Conservation (phyloP, 2,797 vertebrate species). For the Poecilia gillii region DNA sequence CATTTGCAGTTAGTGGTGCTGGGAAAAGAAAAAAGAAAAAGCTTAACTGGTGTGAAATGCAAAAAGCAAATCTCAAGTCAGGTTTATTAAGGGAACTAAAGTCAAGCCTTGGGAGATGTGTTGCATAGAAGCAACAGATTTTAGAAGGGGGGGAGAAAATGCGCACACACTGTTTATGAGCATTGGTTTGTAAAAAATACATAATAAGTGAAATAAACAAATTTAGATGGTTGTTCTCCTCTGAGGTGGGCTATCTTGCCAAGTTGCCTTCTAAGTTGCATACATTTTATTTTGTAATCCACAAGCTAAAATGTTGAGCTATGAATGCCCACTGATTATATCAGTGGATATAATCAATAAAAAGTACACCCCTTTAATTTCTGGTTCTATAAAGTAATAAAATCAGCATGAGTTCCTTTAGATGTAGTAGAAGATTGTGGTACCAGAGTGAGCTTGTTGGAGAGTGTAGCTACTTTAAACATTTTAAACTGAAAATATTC, state of each 20-base stretch:
- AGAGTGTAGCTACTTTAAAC: not conserved
- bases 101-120: not conserved
- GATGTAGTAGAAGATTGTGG: not conserved
- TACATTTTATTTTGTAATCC: not conserved
- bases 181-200: not conserved
- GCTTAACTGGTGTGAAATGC: not conserved
- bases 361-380: not conserved
- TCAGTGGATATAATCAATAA: not conserved
- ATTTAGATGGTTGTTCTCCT: not conserved
- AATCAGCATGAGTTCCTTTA: not conserved
- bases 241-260: not conserved
- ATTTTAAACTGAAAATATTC: not conserved
- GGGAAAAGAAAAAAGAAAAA: not conserved
- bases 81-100: conserved; percentile 8
- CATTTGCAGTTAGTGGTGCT: not conserved
- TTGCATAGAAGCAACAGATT: not conserved
- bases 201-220: not conserved
- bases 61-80: not conserved
- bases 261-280: not conserved
- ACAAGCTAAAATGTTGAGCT: not conserved
- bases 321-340: not conserved
- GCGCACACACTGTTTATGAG: not conserved
- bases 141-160: conserved; percentile 4
- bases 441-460: not conserved
- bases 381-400: not conserved